Base-by-base conservation (phyloP, 2,888 invertebrate genomes). In the Hirtodrosophila alboralis region DNA sequence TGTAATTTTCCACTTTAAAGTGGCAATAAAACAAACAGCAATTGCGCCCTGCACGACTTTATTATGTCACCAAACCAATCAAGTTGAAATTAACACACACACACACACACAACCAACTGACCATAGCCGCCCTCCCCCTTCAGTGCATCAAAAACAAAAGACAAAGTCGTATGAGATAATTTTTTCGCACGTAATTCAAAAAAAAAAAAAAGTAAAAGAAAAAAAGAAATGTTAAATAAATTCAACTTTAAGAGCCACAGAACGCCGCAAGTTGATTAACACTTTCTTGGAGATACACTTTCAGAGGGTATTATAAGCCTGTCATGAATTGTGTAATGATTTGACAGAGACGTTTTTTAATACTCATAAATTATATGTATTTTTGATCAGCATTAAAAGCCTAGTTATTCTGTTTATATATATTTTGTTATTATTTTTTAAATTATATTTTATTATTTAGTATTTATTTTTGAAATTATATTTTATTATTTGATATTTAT, bases 201-300 rank as follows among this genome's bases (percentile, higher is more conserved):
- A 54, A 51, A 37, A 58, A 3, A 60, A 37, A 52, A 40, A 65
- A 54, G 47, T 37, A 58, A 3, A 60, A 37, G 48, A 40, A 33
- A 53, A 47, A 37, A 62, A 48, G 48, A 62, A 59, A 52, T 56
- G 23, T 34, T n/a, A 26, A 47, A 44, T 23, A 37, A 59, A 41
- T 3, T 16, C 14, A 51, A 49, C 40, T 49, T 13, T 21, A 41
- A 45, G 10, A 57, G 47, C 18, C 38, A 59, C 78, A 83, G 83
- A 86, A 84, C 75, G 68, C 44, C 66, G 49, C 65, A 71, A 61
- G 73, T 77, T 85, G 73, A 87, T 87, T 87, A 87, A 75, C 87
- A 87, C 85, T 78, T 70, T 77, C 64, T 58, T 62, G 53, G 26
- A 18, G 38, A 23, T 7, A 23, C 23, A 6, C 23, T 23, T 23